Evolutionary conservation across 2,113 vertebrate species (phyloP), one percentile per base, ranked within the genome.

Genomic region (Nymphicus hollandicus): DNA sequence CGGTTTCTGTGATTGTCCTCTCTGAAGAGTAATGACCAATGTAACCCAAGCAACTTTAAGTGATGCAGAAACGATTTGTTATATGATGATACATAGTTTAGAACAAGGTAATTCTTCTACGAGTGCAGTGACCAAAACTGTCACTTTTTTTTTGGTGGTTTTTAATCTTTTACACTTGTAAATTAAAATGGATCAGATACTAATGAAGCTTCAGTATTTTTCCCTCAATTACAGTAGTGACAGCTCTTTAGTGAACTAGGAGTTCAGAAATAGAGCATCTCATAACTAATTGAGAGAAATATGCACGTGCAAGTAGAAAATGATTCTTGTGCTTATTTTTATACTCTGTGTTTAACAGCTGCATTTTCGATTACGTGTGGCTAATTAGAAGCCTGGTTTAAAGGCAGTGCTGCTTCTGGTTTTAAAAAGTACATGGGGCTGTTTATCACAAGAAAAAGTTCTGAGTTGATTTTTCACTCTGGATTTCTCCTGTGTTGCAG

Each of bases 291-390:
- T 72, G 60, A 89, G 66, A 88, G 65, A 92, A 76, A 96, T 79
- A 53, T 93, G 81, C 93, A 95, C 1, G 14, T 96, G 89, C 88
- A 88, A 86, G 74, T 89, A 82, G 87, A 94, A 95, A 68, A 95
- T 88, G 1, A 70, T 91, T 91, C 85, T 77, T 71, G 39, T 84
- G 52, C 77, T 89, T 96, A 95, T 95, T 96, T 96, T 95, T 95
- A 55, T 80, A 61, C 68, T 72, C n/a, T 39, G 44, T 74, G 37
- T 94, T 94, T 91, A 96, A 83, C 86, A 96, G 88, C 88, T 93
- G 90, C 79, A 78, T 92, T 83, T 91, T 95, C 64, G 86, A 76
- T 88, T 94, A 69, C 25, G 27, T 55, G 55, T 77, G 60, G 47
- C 55, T 93, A 91, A 96, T 96, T 88, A 86, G 79, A 93, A 95